phyloP scores from a whole-genome alignment of 2,888 invertebrate species.

The Idaea straminata region DNA sequence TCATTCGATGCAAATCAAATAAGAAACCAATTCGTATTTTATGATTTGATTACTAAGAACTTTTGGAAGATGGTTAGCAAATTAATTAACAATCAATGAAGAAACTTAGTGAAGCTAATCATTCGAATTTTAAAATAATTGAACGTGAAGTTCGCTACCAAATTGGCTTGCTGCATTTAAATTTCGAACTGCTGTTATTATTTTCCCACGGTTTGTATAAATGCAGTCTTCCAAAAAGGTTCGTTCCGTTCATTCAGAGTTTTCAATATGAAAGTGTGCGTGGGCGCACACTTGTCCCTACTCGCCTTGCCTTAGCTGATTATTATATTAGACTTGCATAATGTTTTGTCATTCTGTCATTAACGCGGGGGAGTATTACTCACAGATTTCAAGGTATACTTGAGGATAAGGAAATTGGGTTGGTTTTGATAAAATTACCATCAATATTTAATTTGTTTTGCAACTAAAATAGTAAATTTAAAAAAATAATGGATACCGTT shows the following conservation, averaged over 20 bases:
- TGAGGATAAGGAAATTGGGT: not conserved
- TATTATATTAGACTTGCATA: conserved; percentile 17
- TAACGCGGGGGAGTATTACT: conserved; percentile 46
- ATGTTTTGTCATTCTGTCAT: conserved; percentile 29
- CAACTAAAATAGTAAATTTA: too few relatives aligned
- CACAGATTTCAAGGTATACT: conserved; percentile 36
- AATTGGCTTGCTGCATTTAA: not conserved
- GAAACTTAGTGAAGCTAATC: too few relatives aligned
- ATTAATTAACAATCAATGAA: not conserved
- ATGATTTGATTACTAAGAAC: not conserved
- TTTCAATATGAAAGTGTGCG: conserved; percentile 10
- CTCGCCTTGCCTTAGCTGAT: not conserved
- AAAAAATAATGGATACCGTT: too few relatives aligned
- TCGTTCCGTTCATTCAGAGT: conserved; percentile 13
- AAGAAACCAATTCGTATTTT: not conserved
- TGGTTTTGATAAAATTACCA: not conserved
- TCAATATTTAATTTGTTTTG: too few relatives aligned
- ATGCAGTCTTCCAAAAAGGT: not conserved
- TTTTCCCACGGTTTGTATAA: not conserved
- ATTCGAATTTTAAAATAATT: not conserved
- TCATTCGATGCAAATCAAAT: not conserved
- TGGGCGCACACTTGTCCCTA: conserved; percentile 1
- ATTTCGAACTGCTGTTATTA: not conserved
- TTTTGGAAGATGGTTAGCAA: not conserved
- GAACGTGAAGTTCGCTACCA: not conserved